Evolutionary conservation across 2,113 vertebrate genomes (phyloP).

Genomic region (Ceuthmochares aereus): DNA sequence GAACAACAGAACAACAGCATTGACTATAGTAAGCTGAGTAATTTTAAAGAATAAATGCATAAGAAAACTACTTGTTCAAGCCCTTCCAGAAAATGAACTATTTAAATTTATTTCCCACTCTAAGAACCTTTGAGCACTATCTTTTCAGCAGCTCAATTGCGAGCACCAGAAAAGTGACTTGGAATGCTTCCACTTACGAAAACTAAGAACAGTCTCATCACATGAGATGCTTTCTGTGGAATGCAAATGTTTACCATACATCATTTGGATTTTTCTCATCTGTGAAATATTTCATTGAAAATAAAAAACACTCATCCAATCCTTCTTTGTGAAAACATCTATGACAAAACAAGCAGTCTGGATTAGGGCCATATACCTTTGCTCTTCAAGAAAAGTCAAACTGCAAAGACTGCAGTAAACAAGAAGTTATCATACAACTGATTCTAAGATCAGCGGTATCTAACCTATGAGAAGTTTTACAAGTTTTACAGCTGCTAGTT

Average conservation of each 20-base stretch:
- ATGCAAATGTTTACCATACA: conserved; percentile 13
- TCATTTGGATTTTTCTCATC: conserved; percentile 17
- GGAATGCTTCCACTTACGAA: conserved; percentile 1
- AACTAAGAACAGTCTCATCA: background rate
- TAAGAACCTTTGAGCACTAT: conserved; percentile 29
- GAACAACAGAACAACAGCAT: conserved; percentile 12
- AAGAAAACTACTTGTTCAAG: conserved; percentile 30
- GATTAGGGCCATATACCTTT: background rate
- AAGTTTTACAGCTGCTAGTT: background rate
- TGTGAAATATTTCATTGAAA: conserved; percentile 2
- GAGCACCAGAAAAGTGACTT: conserved; percentile 32
- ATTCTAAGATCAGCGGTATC: background rate
- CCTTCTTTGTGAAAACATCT: background rate
- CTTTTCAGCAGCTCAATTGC: conserved; percentile 31
- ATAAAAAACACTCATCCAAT: background rate
- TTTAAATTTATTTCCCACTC: conserved; percentile 27
- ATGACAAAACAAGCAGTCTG: background rate
- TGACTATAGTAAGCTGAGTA: conserved; percentile 21
- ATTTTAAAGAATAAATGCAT: conserved; percentile 47
- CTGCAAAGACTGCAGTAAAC: background rate
- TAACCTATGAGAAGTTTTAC: background rate
- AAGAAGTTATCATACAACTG: background rate
- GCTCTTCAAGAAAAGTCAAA: background rate
- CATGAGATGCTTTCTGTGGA: background rate
- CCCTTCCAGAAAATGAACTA: conserved; percentile 33